Base-by-base conservation (phyloP, 2,113 vertebrate genomes). In the Tetrao urogallus region DNA sequence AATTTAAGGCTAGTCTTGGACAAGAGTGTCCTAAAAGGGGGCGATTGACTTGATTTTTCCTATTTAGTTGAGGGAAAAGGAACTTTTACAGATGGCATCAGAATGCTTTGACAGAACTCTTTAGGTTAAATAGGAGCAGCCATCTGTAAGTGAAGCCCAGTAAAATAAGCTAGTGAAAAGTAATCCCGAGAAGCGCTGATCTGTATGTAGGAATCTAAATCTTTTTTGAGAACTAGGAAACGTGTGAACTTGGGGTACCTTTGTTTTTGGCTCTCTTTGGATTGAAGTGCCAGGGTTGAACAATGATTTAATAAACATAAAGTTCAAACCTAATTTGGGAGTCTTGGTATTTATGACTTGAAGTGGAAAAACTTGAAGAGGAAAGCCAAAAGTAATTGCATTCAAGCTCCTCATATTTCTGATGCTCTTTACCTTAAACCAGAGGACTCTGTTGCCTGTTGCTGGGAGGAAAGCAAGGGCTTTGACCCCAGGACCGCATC, bases 101-200 rank as follows among this genome's bases (percentile, higher is more conserved):
- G 13, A 83, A 63, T 7, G 45, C 45, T 24, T 24, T 30, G 38
- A 7, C 12, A 7, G 21, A 52, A 42, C 21, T 76, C 47, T 18
- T 48, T 63, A 54, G 28, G 16, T 72, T 75, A 64, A 75, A 64
- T 71, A 19, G 21, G 42, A 48, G 8, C 36, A 58, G 10, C 73
- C n/a, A 47, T 66, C 11, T 71, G 19, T 52, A 38, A 48, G 25
- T 72, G 57, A 85, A 92, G 72, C 88, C 50, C 50, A 67, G 19
- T 22, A 77, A 77, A 91, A 73, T 10, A 70, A 63, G 13, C 12
- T 73, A 45, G 11, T 56, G 86, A 94, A 92, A 57, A 90, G 42
- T 54, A 71, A 45, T 45, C 20, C 4, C 40, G 16, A 74, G 77
- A 82, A 25, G 71, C 57, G 56, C 28, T 0, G 0, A 34, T 88